phyloP scores from a whole-genome alignment of 2,113 vertebrate genomes.

The Chloropsis hardwickii region DNA sequence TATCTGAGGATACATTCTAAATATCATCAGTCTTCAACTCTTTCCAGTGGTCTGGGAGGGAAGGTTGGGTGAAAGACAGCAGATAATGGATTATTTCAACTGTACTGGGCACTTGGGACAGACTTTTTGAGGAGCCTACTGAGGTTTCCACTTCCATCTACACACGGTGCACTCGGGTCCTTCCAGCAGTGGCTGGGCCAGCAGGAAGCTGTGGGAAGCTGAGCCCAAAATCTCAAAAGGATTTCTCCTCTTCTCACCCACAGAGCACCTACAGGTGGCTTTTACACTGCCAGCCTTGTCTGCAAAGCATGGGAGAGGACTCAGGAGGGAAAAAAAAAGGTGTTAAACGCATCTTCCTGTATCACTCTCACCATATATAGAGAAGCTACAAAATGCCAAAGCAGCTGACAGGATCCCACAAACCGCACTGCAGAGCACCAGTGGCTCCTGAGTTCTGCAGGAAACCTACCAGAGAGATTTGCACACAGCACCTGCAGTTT shows the following conservation, averaged over 20 bases:
- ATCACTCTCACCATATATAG: constrained; percentile 1
- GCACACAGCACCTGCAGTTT: neutral
- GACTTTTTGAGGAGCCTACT: neutral
- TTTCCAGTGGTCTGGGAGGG: neutral
- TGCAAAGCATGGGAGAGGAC: neutral
- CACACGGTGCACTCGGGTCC: neutral
- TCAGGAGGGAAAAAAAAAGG: neutral
- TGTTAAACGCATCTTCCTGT: neutral
- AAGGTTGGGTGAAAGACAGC: neutral
- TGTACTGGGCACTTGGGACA: neutral
- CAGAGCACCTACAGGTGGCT: neutral
- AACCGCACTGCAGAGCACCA: neutral
- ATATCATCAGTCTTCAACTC: neutral
- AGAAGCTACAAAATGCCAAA: constrained; percentile 1
- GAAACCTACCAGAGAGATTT: neutral
- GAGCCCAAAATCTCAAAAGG: neutral
- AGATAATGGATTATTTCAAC: neutral
- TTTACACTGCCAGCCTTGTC: neutral
- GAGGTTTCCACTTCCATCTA: neutral
- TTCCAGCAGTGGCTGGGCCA: neutral
- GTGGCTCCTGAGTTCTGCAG: neutral
- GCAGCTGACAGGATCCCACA: constrained; percentile 52
- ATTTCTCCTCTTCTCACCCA: constrained; percentile 5
- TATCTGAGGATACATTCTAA: neutral
- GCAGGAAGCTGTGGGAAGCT: neutral